These are phyloP conservation scores for Drosophila ochracea DNA, from an alignment of 2,888 invertebrate genomes.

Conservation along the genomic window DNA sequence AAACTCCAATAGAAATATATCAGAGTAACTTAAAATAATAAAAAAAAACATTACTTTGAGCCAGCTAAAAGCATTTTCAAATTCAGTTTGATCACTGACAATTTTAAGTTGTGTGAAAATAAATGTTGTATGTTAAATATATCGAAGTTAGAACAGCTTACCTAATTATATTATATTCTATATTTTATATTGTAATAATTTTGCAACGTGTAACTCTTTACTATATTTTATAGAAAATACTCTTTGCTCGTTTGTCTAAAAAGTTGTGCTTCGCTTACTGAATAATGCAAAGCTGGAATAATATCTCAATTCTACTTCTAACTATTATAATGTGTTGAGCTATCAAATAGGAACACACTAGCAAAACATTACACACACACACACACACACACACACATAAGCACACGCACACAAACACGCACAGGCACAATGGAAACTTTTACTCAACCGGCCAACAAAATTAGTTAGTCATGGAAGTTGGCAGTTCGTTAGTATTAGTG, in stretches of 20 bases:
- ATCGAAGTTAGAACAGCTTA: neutral
- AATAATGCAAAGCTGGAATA: slow-evolving; percentile 28
- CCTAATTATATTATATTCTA: neutral
- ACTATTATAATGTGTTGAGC: slow-evolving; percentile 22
- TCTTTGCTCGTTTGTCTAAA: neutral
- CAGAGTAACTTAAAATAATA: neutral
- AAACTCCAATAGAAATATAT: neutral
- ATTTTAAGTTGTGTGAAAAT: neutral
- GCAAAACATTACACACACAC: slow-evolving; percentile 9
- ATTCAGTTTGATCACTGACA: neutral
- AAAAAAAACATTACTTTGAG: neutral
- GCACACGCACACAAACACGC: neutral
- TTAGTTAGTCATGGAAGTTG: slow-evolving; percentile 43
- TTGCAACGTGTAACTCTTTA: neutral
- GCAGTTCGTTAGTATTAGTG: slow-evolving; percentile 23
- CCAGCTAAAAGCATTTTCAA: neutral
- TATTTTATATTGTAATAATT: neutral
- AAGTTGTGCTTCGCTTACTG: neutral
- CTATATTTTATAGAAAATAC: neutral
- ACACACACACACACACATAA: neutral
- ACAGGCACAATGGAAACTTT: slow-evolving; percentile 5
- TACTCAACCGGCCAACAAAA: slow-evolving; percentile 33
- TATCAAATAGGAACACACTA: slow-evolving; percentile 19
- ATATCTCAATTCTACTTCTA: slow-evolving; percentile 25
- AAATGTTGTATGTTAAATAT: neutral